These are phyloP conservation scores for Syritta pipiens DNA, from an alignment of 2,888 invertebrate species.

Conservation along the genomic window DNA sequence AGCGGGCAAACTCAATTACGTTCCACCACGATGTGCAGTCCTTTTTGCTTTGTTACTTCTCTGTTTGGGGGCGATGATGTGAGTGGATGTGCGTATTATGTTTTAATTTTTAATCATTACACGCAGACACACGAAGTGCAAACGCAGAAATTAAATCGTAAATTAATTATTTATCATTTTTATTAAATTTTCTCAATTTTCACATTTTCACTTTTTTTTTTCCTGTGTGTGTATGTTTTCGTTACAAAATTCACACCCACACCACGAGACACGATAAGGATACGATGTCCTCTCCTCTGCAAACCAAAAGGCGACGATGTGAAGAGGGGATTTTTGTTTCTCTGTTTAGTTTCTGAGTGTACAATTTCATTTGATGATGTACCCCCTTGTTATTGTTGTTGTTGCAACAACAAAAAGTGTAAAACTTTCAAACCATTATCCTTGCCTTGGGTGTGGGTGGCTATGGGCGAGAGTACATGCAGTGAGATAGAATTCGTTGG, in stretches of 20 bases:
- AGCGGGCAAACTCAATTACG: conserved; percentile 51
- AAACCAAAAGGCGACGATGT: not conserved
- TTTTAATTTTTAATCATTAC: conserved; percentile 65
- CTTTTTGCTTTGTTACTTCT: conserved; percentile 4
- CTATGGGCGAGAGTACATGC: conserved; percentile 1
- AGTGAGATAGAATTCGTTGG: conserved; percentile 13
- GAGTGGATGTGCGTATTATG: too few relatives aligned
- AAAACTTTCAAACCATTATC: conserved; percentile 67
- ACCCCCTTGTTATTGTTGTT: conserved; percentile 32
- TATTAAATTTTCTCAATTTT: conserved; percentile 67
- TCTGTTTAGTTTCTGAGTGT: conserved; percentile 29
- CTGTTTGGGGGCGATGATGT: conserved; percentile 7
- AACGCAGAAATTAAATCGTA: conserved; percentile 69
- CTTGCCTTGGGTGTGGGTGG: too few relatives aligned
- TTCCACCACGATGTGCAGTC: not conserved
- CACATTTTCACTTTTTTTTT: conserved; percentile 15
- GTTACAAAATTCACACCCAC: not conserved
- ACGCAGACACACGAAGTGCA: conserved; percentile 40
- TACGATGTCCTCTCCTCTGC: too few relatives aligned
- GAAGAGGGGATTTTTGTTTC: too few relatives aligned
- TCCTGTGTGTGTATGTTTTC: not conserved
- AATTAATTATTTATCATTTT: conserved; percentile 68
- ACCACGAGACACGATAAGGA: not conserved
- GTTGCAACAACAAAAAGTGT: conserved; percentile 53
- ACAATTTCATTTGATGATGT: conserved; percentile 66